Evolutionary conservation across 2,888 invertebrate species (phyloP).

Genomic region (Cephus sareptanus): DNA sequence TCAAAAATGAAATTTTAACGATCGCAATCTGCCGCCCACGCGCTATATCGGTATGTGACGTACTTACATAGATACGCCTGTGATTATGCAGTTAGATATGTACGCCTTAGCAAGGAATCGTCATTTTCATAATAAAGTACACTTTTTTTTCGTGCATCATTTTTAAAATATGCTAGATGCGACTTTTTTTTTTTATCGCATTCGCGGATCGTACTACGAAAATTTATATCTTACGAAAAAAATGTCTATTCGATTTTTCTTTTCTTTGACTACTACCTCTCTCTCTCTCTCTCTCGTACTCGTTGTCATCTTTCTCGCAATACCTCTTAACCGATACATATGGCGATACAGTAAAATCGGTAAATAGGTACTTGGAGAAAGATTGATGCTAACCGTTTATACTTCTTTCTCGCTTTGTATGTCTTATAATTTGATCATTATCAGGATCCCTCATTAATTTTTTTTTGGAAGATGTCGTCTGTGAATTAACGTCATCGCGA

Average conservation of each 20-base stretch:
- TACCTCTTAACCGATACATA: too few species aligned
- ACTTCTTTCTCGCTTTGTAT: too few species aligned
- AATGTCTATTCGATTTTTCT: not conserved
- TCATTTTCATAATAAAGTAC: not conserved
- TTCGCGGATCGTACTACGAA: too few species aligned
- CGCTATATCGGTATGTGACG: not conserved
- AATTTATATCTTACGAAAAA: too few species aligned
- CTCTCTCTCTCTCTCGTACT: slow-evolving; percentile 11
- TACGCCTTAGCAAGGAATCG: slow-evolving; percentile 1
- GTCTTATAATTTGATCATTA: too few species aligned
- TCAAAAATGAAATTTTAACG: not conserved
- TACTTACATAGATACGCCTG: not conserved
- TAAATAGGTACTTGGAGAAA: too few species aligned
- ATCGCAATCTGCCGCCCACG: not conserved
- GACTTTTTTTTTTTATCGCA: not conserved
- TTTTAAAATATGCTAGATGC: not conserved
- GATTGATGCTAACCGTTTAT: too few species aligned
- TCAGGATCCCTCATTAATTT: too few species aligned
- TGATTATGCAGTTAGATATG: not conserved
- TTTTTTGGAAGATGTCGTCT: too few species aligned
- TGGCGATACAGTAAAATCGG: too few species aligned
- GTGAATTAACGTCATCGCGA: too few species aligned
- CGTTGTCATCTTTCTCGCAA: slow-evolving; percentile 7
- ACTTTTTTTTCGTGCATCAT: not conserved
- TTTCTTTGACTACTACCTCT: slow-evolving; percentile 2